Base-by-base conservation (phyloP, 2,888 invertebrate species). In the Tetheella fluctuosa region DNA sequence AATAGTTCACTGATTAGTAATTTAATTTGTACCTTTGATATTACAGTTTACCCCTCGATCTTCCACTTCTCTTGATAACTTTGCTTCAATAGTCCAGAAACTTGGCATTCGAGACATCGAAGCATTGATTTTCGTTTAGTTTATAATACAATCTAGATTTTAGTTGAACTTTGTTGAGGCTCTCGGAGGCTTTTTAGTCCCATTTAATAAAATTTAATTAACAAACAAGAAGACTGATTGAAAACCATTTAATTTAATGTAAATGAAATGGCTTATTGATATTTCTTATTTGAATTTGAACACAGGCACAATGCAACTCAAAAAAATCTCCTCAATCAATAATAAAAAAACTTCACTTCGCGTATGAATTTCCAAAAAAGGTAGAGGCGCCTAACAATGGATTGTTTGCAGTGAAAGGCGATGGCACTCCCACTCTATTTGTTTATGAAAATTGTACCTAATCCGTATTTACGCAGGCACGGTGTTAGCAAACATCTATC, bases 361-460 rank as follows among this genome's bases (percentile, higher is more conserved):
- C 54, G 63, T 61, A 37, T 60, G 60, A 61, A 58, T 64, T 56
- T 59, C n/a, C 28, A 72, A 69, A 74, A 68, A 74, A 23, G 59
- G 62, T 48, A 56, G 66, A 67, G 67, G 69, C 75, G 71, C 68
- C 63, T 68, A 63, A 58, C 65, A 57, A 60, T 68, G 74, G 52
- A 39, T 48, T 62, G 61, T 63, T 65, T 59, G 54, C 58, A 13
- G 30, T 20, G 48, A 12, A 54, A 30, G 53, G 23, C 23, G 53
- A 53, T 39, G 58, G 23, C 20, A 39, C 37, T 42, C 60, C 17
- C n/a, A 52, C 39, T 60, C 64, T 87, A 85, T 88, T 88, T 87
- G 84, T 82, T 69, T 87, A 88, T 87, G 87, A 87, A 86, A 86
- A 88, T 87, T 76, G 77, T 71, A 74, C 81, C 82, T 84, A 87